Conservation (phyloP, 1,140 invertebrate genomes). For the Danaus plexippus region DNA sequence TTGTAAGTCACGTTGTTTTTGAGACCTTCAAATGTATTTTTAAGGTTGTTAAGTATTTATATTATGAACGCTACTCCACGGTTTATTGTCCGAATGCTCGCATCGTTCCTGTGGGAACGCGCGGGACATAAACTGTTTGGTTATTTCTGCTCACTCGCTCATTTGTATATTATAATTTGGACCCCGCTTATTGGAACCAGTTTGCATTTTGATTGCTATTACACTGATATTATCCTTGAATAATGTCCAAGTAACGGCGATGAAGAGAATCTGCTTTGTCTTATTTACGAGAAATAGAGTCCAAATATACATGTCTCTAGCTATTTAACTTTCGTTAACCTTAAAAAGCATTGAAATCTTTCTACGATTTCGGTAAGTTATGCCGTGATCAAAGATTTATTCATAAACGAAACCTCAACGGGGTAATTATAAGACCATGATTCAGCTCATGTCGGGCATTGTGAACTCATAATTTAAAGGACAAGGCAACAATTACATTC, state of each 20-base stretch:
- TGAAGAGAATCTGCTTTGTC: too few relatives aligned
- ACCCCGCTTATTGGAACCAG: constrained; percentile 32
- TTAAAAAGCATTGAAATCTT: neutral
- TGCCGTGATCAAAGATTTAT: constrained; percentile 30
- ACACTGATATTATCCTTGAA: constrained; percentile 26
- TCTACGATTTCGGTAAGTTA: neutral
- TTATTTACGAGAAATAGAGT: too few relatives aligned
- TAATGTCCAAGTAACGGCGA: constrained; percentile 9
- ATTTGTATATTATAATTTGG: constrained; percentile 71
- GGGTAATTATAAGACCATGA: constrained; percentile 49
- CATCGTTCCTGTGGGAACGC: constrained; percentile 70
- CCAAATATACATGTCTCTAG: too few relatives aligned
- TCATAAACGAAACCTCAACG: constrained; percentile 28
- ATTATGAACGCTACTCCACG: constrained; percentile 11
- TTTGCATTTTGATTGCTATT: constrained; percentile 50
- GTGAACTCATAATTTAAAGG: constrained; percentile 37
- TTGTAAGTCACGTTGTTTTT: too few relatives aligned
- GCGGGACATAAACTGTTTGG: constrained; percentile 65
- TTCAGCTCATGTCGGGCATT: constrained; percentile 53
- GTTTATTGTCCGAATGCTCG: constrained; percentile 29
- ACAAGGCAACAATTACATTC: constrained; percentile 42
- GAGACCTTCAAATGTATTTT: too few relatives aligned
- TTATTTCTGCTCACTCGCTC: constrained; percentile 67
- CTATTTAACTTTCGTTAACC: constrained; percentile 1
- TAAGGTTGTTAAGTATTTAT: constrained; percentile 1